Evolutionary conservation across 2,113 vertebrate species (phyloP).

Genomic region (Cyprinus carpio): DNA sequence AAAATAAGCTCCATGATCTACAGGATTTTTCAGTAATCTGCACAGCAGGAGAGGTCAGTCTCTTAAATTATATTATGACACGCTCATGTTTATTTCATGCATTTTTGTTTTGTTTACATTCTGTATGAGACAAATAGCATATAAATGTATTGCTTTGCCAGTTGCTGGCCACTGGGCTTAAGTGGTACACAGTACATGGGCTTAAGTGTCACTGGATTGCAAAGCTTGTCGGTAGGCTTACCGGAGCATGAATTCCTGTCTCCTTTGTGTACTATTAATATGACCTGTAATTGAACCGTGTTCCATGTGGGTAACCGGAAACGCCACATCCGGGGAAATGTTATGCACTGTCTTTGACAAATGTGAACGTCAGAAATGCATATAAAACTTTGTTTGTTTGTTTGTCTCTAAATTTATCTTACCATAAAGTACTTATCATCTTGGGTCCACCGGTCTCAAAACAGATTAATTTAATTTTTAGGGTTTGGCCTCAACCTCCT

Average conservation of each 20-base stretch:
- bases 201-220: conserved; percentile 61
- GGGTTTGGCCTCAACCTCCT: neutral
- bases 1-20: neutral
- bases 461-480: neutral
- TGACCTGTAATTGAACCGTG: conserved; percentile 67
- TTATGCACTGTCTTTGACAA: conserved; percentile 1
- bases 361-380: neutral
- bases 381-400: neutral
- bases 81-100: neutral
- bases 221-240: conserved; percentile 57
- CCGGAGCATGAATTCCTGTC: conserved; percentile 64
- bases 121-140: neutral
- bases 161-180: conserved; percentile 2
- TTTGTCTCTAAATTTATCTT: neutral
- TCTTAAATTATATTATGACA: neutral
- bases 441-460: neutral
- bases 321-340: conserved; percentile 39
- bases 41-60: neutral
- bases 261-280: conserved; percentile 73
- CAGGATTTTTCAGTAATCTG: neutral
- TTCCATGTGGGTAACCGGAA: conserved; percentile 70
- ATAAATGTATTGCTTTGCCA: neutral
- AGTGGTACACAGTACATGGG: conserved; percentile 11
- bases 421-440: neutral
- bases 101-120: conserved; percentile 21